Evolutionary conservation across 2,797 vertebrate genomes (phyloP).

Genomic region (Anableps anableps): DNA sequence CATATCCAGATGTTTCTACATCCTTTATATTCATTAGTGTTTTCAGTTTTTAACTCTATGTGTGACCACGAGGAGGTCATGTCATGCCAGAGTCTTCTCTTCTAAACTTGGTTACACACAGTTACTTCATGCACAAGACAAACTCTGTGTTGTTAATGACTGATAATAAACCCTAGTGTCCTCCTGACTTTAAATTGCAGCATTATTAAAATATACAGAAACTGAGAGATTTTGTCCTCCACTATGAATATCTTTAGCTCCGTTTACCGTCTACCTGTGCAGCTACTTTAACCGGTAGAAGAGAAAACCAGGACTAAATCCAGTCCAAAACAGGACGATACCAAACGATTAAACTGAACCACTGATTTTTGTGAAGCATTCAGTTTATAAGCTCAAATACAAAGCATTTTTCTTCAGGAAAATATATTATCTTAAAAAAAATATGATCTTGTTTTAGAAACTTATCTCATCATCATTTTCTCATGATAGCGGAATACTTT

Average conservation of each 20-base stretch:
- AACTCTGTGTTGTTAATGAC: background rate
- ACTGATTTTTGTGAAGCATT: background rate
- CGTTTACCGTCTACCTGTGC: background rate
- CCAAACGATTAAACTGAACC: background rate
- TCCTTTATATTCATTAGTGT: background rate
- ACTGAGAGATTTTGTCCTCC: background rate
- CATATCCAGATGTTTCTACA: background rate
- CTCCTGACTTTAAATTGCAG: background rate
- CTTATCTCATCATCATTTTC: background rate
- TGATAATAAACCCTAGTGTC: background rate
- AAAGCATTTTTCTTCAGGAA: no score
- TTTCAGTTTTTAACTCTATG: background rate
- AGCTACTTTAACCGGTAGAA: background rate
- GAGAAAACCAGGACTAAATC: background rate
- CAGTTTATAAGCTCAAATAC: background rate
- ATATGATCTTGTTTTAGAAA: background rate
- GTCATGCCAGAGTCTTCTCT: background rate
- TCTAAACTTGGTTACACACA: background rate
- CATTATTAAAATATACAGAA: background rate
- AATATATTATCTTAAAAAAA: no score
- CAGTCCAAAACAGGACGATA: background rate
- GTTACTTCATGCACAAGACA: background rate
- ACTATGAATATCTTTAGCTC: background rate
- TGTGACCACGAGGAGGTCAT: background rate
- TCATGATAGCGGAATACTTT: no score